These are phyloP conservation scores for Torymus tubicola DNA, from an alignment of 2,888 invertebrate genomes.

Conservation along the genomic window DNA sequence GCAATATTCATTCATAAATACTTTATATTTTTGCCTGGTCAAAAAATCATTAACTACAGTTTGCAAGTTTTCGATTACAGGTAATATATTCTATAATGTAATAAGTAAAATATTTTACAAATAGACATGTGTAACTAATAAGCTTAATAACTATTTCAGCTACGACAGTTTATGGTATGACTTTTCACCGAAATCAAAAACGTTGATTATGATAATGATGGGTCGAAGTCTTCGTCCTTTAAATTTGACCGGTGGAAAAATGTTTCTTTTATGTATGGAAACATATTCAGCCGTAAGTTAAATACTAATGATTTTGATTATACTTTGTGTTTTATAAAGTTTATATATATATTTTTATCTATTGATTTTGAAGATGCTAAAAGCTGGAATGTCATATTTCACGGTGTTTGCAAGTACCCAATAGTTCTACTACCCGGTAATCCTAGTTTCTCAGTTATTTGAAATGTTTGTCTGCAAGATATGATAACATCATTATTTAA, in stretches of 20 bases:
- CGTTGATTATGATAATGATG: constrained; percentile 37
- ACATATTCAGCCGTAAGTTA: constrained; percentile 31
- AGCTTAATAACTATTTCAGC: neutral
- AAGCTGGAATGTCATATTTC: constrained; percentile 39
- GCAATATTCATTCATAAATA: constrained; percentile 37
- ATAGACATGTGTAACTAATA: no score
- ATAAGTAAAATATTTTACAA: neutral
- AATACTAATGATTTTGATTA: no score
- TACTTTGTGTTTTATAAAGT: no score
- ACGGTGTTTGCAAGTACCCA: constrained; percentile 29
- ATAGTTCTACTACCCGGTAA: no score
- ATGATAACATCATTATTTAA: no score
- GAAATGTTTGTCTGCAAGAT: no score
- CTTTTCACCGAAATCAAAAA: constrained; percentile 27
- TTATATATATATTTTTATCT: neutral
- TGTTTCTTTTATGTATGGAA: constrained; percentile 49
- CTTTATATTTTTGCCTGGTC: constrained; percentile 40
- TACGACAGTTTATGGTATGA: constrained; percentile 41
- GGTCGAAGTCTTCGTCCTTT: constrained; percentile 13
- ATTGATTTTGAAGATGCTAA: constrained; percentile 35
- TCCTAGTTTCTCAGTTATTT: no score
- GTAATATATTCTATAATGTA: constrained; percentile 28
- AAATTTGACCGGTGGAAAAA: constrained; percentile 33
- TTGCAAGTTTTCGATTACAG: constrained; percentile 8
- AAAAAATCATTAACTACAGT: constrained; percentile 46